Evolutionary conservation across 2,888 invertebrate genomes (phyloP).

Genomic region (Apamea anceps): DNA sequence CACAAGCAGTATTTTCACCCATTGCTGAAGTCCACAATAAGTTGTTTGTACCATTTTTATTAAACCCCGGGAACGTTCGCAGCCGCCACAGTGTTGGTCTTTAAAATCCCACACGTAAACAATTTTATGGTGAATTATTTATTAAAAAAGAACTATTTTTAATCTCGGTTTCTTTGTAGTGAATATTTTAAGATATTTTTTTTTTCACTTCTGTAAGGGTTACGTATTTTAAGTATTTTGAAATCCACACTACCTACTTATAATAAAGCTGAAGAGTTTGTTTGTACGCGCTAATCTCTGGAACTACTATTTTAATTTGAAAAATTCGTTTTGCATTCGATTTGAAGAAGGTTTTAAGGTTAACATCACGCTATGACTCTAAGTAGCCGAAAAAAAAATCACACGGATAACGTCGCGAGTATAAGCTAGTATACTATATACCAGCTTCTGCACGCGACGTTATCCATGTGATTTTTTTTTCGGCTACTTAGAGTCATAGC

Average conservation of each 20-base stretch:
- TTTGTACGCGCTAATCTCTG: no score
- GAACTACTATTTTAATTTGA: no score
- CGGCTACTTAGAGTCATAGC: no score
- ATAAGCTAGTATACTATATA: neutral
- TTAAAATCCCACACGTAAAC: slow-evolving; percentile 8
- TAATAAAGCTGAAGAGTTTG: no score
- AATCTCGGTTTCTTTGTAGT: neutral
- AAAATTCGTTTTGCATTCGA: no score
- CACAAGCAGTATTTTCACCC: neutral
- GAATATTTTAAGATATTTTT: neutral
- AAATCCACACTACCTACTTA: no score
- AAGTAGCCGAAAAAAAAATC: no score
- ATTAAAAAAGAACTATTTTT: neutral
- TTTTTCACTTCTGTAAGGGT: neutral
- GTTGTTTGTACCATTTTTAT: slow-evolving; percentile 12
- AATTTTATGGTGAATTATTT: slow-evolving; percentile 7
- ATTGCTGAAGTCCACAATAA: slow-evolving; percentile 10
- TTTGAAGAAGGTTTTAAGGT: no score
- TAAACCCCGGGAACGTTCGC: slow-evolving; percentile 6
- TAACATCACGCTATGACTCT: no score
- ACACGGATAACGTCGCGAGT: no score
- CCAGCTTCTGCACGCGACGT: no score
- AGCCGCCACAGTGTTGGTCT: slow-evolving; percentile 6
- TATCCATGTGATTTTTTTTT: no score
- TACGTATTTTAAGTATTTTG: neutral